Conservation (phyloP, 2,888 invertebrate species). For the Campaea margaritaria region DNA sequence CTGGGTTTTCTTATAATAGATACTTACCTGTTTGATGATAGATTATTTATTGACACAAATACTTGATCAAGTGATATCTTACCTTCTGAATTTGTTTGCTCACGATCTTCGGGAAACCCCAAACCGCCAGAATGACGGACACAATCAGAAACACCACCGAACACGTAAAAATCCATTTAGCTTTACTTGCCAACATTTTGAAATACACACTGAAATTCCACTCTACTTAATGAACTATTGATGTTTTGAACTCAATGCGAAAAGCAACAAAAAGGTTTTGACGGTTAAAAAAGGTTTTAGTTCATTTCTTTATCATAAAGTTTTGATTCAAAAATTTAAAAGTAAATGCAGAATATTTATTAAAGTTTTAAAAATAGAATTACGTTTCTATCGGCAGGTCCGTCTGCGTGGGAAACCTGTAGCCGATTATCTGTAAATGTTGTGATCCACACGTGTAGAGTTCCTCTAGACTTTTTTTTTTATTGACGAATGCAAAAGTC, state of each 20-base stretch:
- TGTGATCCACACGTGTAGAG: conserved; percentile 25
- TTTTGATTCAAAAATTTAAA: not conserved
- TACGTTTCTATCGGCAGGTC: conserved; percentile 31
- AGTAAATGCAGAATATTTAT: not conserved
- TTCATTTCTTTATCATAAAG: not conserved
- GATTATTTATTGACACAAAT: not conserved
- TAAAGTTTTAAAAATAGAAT: conserved; percentile 25
- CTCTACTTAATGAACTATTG: no score
- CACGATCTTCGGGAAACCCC: conserved; percentile 80
- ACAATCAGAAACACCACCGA: conserved; percentile 68
- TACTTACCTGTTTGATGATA: no score
- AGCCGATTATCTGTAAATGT: conserved; percentile 37
- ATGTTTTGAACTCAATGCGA: no score
- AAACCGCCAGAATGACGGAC: conserved; percentile 73
- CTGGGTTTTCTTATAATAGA: no score
- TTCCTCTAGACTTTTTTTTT: conserved; percentile 25
- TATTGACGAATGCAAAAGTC: conserved; percentile 7
- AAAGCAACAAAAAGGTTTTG: not conserved
- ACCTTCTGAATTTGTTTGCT: conserved; percentile 79
- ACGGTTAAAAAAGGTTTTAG: not conserved
- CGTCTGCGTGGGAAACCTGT: conserved; percentile 39
- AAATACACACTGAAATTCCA: not conserved
- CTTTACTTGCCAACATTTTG: conserved; percentile 70
- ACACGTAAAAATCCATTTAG: conserved; percentile 61
- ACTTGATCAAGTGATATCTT: conserved; percentile 38